Evolutionary conservation across 2,113 vertebrate genomes (phyloP), one percentile per base, ranked within the genome.

Genomic region (Oenanthe melanoleuca): DNA sequence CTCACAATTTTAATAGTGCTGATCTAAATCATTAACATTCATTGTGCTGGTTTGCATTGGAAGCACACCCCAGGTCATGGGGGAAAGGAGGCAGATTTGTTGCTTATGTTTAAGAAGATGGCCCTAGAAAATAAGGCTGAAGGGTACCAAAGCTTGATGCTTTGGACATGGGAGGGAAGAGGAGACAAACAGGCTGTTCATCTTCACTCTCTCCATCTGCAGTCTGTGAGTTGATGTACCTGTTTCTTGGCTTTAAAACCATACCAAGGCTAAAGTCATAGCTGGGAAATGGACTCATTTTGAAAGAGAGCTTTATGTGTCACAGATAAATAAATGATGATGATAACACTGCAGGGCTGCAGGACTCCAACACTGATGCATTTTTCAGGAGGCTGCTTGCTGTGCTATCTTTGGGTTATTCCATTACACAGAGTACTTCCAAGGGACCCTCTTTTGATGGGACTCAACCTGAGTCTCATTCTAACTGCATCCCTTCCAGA

Each of bases 321-420:
- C 61, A 26, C 42, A 60, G 80, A 78, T 96, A 90, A 94, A 93
- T 96, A 96, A 95, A 92, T 93, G 23, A 93, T 74, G 83, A 33
- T 5, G 9, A 67, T 56, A 71, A 73, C 3, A 0, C 52, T 53
- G 67, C 47, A 70, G 84, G 53, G 90, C 81, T 91, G 91, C 52
- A 78, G 69, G 56, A 74, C 80, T 93, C 49, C 44, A 57, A 80
- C 69, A 53, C 49, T 95, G 45, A 93, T 88, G 60, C 75, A 71
- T 96, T 95, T 93, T 96, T 90, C 88, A 94, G 90, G 90, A 90
- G 37, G 34, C 45, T 64, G 85, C 80, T 74, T 3, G 7, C 80
- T 70, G 65, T 64, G 59, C 52, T 57, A 6, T 59, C 60, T 66
- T 57, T 8, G 42, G 34, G 55, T 94, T 88, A 70, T 77, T 96